Evolutionary conservation across 2,797 vertebrate species (phyloP).

Genomic region (Odontamblyopus rebecca): DNA sequence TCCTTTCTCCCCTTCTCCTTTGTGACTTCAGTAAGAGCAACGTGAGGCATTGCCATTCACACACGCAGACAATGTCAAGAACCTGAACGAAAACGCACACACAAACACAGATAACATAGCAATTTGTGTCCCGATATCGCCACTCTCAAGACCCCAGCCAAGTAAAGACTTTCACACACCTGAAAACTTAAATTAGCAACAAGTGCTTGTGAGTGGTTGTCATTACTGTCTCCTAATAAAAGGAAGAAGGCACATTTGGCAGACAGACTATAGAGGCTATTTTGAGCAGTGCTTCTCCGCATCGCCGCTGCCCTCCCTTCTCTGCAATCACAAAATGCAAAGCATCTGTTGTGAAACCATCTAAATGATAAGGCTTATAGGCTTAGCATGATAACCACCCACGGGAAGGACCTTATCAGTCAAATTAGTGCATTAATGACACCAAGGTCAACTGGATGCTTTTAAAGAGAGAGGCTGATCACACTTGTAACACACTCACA

Average conservation of each 20-base stretch:
- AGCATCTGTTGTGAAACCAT: conserved; percentile 35
- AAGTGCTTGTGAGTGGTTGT: conserved; percentile 39
- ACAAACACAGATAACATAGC: conserved; percentile 35
- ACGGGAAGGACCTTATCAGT: conserved; percentile 50
- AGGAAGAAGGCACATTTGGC: conserved; percentile 17
- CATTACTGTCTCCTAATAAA: conserved; percentile 33
- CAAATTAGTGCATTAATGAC: conserved; percentile 63
- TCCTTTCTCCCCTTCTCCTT: not conserved
- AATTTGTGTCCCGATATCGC: conserved; percentile 43
- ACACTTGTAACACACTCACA: conserved; percentile 42
- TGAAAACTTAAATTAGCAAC: conserved; percentile 58
- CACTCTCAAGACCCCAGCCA: conserved; percentile 16
- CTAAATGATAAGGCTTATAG: conserved; percentile 53
- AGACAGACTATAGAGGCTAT: conserved; percentile 41
- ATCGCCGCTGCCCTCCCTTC: conserved; percentile 4
- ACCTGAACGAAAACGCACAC: conserved; percentile 5
- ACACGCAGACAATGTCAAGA: conserved; percentile 25
- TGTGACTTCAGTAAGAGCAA: conserved; percentile 41
- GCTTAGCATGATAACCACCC: conserved; percentile 39
- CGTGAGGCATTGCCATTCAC: conserved; percentile 25
- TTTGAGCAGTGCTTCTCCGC: conserved; percentile 33
- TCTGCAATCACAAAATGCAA: conserved; percentile 20
- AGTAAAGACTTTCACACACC: conserved; percentile 37
- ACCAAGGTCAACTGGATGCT: conserved; percentile 55
- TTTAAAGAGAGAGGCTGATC: conserved; percentile 41